Evolutionary conservation across 2,888 invertebrate genomes (phyloP).

Genomic region (Cosmopolites sordidus): DNA sequence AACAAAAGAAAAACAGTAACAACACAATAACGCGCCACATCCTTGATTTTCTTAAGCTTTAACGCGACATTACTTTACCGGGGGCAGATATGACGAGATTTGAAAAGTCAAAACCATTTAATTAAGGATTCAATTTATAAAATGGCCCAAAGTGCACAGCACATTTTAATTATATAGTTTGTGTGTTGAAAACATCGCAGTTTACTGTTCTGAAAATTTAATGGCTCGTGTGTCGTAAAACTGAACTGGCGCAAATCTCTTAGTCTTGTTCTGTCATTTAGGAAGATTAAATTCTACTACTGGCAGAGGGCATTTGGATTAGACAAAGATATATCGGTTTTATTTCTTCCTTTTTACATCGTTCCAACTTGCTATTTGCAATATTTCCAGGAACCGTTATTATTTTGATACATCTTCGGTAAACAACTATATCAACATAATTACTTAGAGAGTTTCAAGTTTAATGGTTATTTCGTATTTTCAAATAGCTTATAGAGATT

Average conservation of each 20-base stretch:
- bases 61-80: not conserved
- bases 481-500: too few species aligned
- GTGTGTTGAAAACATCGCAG: constrained; percentile 22
- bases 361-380: not conserved
- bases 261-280: constrained; percentile 26
- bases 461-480: too few species aligned
- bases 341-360: not conserved
- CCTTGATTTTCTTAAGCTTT: constrained; percentile 17
- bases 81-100: constrained; percentile 1
- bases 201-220: constrained; percentile 27
- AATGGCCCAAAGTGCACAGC: constrained; percentile 2
- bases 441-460: too few species aligned
- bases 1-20: constrained; percentile 22
- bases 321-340: constrained; percentile 21
- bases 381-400: too few species aligned
- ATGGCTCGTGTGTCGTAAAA: constrained; percentile 25
- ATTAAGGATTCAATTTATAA: constrained; percentile 1
- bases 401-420: too few species aligned
- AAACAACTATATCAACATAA: too few species aligned
- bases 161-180: constrained; percentile 11
- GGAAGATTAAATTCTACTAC: constrained; percentile 23
- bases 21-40: constrained; percentile 16
- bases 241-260: constrained; percentile 25
- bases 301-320: constrained; percentile 18
- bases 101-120: not conserved